Conservation (phyloP, 2,888 invertebrate species). For the Drosophila flavopinicola region DNA sequence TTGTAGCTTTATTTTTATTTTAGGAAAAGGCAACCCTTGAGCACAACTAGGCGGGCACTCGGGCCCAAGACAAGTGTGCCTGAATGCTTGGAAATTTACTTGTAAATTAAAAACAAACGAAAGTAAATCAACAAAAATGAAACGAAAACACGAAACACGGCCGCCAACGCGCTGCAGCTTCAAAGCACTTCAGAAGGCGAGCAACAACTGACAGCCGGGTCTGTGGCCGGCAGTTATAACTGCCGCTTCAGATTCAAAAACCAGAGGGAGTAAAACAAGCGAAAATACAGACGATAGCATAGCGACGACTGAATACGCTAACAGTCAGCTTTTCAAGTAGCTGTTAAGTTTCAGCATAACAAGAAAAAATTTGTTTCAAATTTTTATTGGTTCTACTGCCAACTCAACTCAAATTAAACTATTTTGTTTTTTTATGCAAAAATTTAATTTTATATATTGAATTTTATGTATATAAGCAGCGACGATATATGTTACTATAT, state of each 20-base stretch:
- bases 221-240: conserved; percentile 57
- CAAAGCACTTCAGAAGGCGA: conserved; percentile 66
- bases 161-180: conserved; percentile 69
- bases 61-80: conserved; percentile 39
- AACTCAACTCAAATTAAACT: too few species aligned
- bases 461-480: too few species aligned
- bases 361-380: too few species aligned
- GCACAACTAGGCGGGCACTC: conserved; percentile 30
- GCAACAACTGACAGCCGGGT: conserved; percentile 67
- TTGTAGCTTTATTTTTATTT: conserved; percentile 31
- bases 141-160: conserved; percentile 68
- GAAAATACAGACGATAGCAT: background rate
- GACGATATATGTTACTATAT: too few species aligned
- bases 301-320: conserved; percentile 22
- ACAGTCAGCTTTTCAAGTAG: background rate
- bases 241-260: conserved; percentile 57
- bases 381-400: too few species aligned
- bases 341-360: background rate
- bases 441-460: too few species aligned
- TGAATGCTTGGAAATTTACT: conserved; percentile 63
- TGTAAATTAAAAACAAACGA: conserved; percentile 75
- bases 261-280: conserved; percentile 40
- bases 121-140: conserved; percentile 77
- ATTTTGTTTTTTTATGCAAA: too few species aligned
- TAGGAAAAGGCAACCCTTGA: conserved; percentile 33